Percentiles rank a stretch among this genome's conserved stretches.
These are phyloP conservation scores for Fragum whitleyi DNA, from an alignment of 2,888 invertebrate species.

Conservation along the genomic window DNA sequence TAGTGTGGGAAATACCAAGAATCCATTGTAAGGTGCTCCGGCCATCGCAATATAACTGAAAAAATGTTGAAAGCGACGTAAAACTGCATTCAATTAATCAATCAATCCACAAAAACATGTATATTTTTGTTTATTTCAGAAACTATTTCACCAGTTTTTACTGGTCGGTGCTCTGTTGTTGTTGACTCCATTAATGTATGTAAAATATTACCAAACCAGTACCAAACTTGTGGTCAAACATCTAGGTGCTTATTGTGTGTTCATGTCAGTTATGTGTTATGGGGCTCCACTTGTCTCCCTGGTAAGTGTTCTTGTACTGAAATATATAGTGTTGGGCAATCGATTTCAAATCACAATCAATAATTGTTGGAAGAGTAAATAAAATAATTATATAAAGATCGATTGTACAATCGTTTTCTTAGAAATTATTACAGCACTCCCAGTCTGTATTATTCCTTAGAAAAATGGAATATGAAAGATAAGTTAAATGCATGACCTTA, in stretches of 20 bases:
- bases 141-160: constrained; percentile 61
- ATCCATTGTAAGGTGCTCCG: too few relatives aligned
- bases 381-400: background rate
- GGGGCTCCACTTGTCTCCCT: constrained; percentile 73
- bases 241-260: constrained; percentile 66
- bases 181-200: constrained; percentile 66
- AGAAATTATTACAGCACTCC: too few relatives aligned
- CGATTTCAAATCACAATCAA: background rate
- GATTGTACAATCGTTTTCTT: too few relatives aligned
- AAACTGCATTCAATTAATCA: too few relatives aligned
- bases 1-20: too few relatives aligned
- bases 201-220: constrained; percentile 69
- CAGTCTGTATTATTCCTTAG: too few relatives aligned
- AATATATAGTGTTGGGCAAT: background rate
- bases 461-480: too few relatives aligned
- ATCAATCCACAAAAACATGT: too few relatives aligned
- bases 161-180: constrained; percentile 58
- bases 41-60: too few relatives aligned
- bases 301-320: constrained; percentile 60
- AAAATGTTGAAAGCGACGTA: too few relatives aligned
- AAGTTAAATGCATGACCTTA: too few relatives aligned
- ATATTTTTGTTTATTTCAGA: constrained; percentile 55
- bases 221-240: constrained; percentile 58
- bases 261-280: constrained; percentile 68
- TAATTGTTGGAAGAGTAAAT: background rate